A percentile compares a stretch with the other conserved stretches of the same genome.
phyloP scores from a whole-genome alignment of 2,113 vertebrate species.

The Malurus alboscapulatus region DNA sequence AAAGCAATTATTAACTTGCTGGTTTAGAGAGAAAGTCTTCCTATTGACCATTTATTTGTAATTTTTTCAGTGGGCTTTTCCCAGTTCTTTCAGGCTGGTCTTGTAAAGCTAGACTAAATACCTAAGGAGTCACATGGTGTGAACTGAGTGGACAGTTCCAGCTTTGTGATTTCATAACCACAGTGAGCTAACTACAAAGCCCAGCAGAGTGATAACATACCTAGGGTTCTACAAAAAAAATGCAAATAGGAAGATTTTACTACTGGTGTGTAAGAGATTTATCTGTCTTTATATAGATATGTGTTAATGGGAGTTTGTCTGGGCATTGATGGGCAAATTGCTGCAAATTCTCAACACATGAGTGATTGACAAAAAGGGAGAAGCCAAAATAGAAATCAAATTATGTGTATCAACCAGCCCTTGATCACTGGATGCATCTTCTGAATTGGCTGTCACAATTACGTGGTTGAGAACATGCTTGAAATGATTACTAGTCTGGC shows the following conservation, averaged over 20 bases:
- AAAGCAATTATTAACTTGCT: not conserved
- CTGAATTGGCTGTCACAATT: not conserved
- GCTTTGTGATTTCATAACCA: not conserved
- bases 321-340: not conserved
- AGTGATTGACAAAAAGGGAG: not conserved
- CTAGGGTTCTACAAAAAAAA: not conserved
- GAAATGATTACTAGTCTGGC: conserved; percentile 14
- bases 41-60: not conserved
- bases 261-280: not conserved
- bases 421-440: not conserved
- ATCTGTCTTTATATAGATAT: not conserved
- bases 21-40: not conserved
- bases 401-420: not conserved
- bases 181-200: not conserved
- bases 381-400: conserved; percentile 16
- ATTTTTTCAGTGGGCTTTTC: not conserved
- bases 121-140: not conserved
- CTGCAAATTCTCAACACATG: not conserved
- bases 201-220: not conserved
- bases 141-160: not conserved
- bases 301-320: not conserved
- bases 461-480: not conserved
- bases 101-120: not conserved
- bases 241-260: not conserved
- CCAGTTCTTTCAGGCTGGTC: not conserved